These are phyloP conservation scores for Dolomedes plantarius DNA, from an alignment of 2,888 invertebrate species.

Conservation along the genomic window DNA sequence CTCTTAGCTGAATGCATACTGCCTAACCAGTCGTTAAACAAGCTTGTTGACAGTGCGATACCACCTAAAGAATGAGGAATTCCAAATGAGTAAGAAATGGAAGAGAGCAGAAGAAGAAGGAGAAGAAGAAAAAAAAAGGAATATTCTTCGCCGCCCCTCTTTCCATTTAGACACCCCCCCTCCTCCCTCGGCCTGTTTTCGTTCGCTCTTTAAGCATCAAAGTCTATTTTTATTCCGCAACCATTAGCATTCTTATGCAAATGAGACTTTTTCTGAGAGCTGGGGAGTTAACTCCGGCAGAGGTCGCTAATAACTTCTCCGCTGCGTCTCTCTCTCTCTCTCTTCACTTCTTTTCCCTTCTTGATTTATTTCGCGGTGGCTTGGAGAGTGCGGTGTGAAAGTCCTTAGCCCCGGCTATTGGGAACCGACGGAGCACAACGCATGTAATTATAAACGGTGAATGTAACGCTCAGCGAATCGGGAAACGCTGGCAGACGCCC, in stretches of 20 bases:
- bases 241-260: conserved; percentile 71
- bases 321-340: background rate
- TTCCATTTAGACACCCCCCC: background rate
- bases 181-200: background rate
- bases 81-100: conserved; percentile 55
- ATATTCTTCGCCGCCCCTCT: background rate
- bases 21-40: conserved; percentile 70
- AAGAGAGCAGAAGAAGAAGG: conserved; percentile 14
- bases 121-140: conserved; percentile 27
- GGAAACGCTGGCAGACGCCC: conserved; percentile 48
- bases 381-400: conserved; percentile 64
- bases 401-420: conserved; percentile 65
- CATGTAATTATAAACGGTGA: conserved; percentile 71
- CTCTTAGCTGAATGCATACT: conserved; percentile 27
- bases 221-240: conserved; percentile 64
- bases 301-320: conserved; percentile 60
- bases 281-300: conserved; percentile 33
- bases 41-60: conserved; percentile 68
- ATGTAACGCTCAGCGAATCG: conserved; percentile 67
- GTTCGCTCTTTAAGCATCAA: conserved; percentile 65
- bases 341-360: conserved; percentile 26
- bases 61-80: conserved; percentile 46
- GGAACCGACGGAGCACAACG: conserved; percentile 69
- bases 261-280: conserved; percentile 57
- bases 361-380: conserved; percentile 70